phyloP scores from a whole-genome alignment of 2,113 vertebrate genomes.

The Hippocampus abdominalis region DNA sequence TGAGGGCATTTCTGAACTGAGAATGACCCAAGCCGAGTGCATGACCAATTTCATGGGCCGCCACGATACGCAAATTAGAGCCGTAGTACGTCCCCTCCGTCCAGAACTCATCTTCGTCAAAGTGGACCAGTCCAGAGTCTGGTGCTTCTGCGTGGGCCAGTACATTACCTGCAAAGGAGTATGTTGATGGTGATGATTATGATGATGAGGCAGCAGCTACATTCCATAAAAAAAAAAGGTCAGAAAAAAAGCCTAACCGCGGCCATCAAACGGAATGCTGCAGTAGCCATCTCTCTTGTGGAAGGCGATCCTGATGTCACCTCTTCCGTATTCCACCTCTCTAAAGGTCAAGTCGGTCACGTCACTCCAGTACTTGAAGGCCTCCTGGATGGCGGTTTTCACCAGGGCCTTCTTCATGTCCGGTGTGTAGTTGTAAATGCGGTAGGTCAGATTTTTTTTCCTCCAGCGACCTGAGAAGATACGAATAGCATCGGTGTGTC shows the following conservation, averaged over 20 bases:
- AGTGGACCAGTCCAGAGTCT: constrained; percentile 82
- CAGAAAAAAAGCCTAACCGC: constrained; percentile 48
- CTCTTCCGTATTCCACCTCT: constrained; percentile 72
- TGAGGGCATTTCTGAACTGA: constrained; percentile 75
- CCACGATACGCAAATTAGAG: constrained; percentile 84
- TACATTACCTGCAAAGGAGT: constrained; percentile 70
- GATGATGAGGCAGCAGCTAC: neutral
- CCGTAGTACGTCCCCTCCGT: constrained; percentile 77
- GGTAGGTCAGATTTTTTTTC: constrained; percentile 80
- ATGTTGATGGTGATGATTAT: neutral
- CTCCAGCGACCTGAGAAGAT: constrained; percentile 76
- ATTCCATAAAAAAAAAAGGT: neutral
- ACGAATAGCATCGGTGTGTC: neutral
- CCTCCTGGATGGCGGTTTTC: constrained; percentile 68
- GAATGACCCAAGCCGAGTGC: constrained; percentile 86
- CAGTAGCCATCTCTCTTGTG: constrained; percentile 64
- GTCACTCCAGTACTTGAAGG: constrained; percentile 83
- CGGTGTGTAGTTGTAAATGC: constrained; percentile 78
- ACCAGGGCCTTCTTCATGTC: constrained; percentile 67
- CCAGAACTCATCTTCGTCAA: constrained; percentile 86
- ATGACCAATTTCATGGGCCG: constrained; percentile 88
- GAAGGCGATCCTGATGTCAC: constrained; percentile 83
- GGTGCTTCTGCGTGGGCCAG: constrained; percentile 85
- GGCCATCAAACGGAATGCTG: constrained; percentile 71
- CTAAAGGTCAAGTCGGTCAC: constrained; percentile 76